Conservation (phyloP, 2,113 vertebrate species). For the Eurypyga helias region DNA sequence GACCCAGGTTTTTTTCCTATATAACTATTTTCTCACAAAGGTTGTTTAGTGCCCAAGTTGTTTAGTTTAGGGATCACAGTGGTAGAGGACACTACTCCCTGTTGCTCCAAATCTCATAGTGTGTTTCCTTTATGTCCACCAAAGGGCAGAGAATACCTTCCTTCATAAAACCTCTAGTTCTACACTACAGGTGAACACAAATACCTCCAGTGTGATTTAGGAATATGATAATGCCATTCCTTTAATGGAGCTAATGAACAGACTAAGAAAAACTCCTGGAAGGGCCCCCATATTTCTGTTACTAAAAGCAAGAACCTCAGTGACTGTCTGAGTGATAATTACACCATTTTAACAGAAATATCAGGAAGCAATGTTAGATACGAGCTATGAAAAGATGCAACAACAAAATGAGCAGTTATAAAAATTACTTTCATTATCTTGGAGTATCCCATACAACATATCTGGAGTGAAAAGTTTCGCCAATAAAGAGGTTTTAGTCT, state of each 20-base stretch:
- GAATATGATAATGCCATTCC: not conserved
- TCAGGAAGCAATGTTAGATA: not conserved
- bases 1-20: not conserved
- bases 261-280: not conserved
- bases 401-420: not conserved
- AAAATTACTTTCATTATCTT: fast-evolving
- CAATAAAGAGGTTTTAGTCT: not conserved
- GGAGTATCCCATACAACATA: not conserved
- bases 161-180: not conserved
- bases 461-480: not conserved
- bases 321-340: not conserved
- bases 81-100: not conserved
- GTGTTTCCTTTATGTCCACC: not conserved
- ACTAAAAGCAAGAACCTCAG: not conserved
- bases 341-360: not conserved
- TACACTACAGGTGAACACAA: not conserved
- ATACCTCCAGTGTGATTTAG: not conserved
- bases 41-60: not conserved
- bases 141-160: not conserved
- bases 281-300: not conserved
- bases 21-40: not conserved
- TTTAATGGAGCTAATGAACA: not conserved
- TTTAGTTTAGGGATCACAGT: not conserved
- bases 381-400: not conserved
- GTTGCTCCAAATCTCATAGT: not conserved